Evolutionary conservation across 2,797 vertebrate genomes (phyloP).

Genomic region (Malurus splendens): DNA sequence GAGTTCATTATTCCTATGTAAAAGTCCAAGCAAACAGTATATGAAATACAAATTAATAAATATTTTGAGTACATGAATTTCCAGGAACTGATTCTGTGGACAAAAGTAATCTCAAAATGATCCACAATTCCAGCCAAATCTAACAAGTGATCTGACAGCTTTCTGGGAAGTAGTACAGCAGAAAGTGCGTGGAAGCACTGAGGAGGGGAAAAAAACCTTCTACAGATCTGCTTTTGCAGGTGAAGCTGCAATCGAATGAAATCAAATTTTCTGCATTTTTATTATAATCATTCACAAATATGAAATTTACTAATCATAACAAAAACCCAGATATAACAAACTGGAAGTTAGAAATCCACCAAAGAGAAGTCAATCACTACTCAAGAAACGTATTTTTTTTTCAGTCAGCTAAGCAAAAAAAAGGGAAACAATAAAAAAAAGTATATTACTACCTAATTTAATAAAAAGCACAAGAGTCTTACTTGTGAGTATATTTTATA

Average conservation of each 20-base stretch:
- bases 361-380: background rate
- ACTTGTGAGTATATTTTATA: background rate
- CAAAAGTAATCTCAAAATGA: background rate
- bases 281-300: background rate
- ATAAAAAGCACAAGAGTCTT: background rate
- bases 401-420: background rate
- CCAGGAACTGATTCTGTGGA: background rate
- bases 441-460: background rate
- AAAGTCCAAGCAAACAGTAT: background rate
- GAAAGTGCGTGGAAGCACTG: background rate
- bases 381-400: background rate
- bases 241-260: background rate
- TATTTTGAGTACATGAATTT: background rate
- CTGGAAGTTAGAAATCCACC: background rate
- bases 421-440: background rate
- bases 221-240: background rate
- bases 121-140: background rate
- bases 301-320: background rate
- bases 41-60: background rate
- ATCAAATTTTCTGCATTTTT: background rate
- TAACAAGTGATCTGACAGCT: slow-evolving; percentile 28
- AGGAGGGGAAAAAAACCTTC: background rate
- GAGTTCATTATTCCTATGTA: slow-evolving; percentile 8
- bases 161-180: background rate
- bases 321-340: slow-evolving; percentile 18